Base-by-base conservation (phyloP, 2,888 invertebrate species). In the Brachyopa scutellaris region DNA sequence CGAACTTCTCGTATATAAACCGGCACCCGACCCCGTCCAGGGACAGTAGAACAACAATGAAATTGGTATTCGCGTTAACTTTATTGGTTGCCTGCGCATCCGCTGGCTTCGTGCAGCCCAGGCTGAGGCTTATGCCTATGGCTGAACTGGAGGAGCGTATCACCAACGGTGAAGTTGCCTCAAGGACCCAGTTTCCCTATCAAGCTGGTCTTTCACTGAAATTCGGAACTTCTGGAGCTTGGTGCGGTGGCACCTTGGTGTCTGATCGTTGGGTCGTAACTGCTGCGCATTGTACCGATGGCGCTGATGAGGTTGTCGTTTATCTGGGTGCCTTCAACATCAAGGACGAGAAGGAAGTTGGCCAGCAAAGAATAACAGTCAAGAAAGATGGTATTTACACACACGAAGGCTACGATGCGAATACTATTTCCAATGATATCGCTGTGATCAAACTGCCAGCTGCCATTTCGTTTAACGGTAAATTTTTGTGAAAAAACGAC, bases 211-310 rank as follows among this genome's bases (percentile, higher is more conserved):
- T 13, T 79, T 7, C 21, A 6, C 2, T 0, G 38, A 42, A 23
- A 45, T 72, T 2, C n/a, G n/a, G n/a, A n/a, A n/a, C n/a, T n/a
- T n/a, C n/a, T n/a, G n/a, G n/a, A n/a, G 85, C 84, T 8, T 88
- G 85, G 85, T 88, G 87, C 53, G 87, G 88, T 59, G 88, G 86
- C 17, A 78, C 85, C 36, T 55, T 87, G 76, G 85, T 87, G 2
- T 85, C 86, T 0, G 26, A 84, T 2, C 86, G 85, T 33, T 85
- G 84, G 84, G 47, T 87, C 1, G 6, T 87, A 0, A 87, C 87
- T 1, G 88, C 87, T 55, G 87, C 88, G 17, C 87, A 88, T 59
- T 88, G 87, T 57, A 72, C 84, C 2, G 84, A 84, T 62, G 53
- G 7, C 15, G 85, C 74, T 8, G 49, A 82, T 21, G 70, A 78